These are phyloP conservation scores for Carlito syrichta DNA, from an alignment of 2,113 vertebrate species.

Conservation along the genomic window DNA sequence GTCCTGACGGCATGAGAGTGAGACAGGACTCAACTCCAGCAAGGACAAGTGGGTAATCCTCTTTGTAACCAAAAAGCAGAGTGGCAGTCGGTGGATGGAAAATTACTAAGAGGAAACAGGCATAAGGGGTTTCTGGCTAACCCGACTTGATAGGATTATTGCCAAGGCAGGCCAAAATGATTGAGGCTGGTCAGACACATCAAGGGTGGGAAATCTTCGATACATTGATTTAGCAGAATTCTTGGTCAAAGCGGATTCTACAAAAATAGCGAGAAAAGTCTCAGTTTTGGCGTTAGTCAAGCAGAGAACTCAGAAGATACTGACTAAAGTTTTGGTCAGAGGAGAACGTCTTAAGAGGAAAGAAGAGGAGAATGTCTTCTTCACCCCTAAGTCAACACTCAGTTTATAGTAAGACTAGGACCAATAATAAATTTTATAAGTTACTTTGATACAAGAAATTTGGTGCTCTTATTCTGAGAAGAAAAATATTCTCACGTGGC, in stretches of 20 bases:
- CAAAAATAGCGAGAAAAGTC: neutral
- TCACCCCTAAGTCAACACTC: neutral
- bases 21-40: neutral
- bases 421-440: neutral
- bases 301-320: neutral
- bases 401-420: neutral
- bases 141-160: neutral
- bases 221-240: neutral
- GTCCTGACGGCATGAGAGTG: neutral
- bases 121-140: neutral
- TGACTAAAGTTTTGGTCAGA: neutral
- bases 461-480: neutral
- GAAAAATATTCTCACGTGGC: neutral
- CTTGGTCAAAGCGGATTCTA: neutral
- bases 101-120: neutral
- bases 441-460: neutral
- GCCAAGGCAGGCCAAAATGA: neutral
- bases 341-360: neutral
- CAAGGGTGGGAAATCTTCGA: neutral
- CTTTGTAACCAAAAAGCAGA: neutral
- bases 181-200: neutral
- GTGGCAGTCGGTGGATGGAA: neutral
- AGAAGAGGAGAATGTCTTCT: neutral
- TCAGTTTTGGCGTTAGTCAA: neutral
- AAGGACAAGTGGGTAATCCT: neutral